phyloP scores from a whole-genome alignment of 2,797 vertebrate genomes.

The Hydrophis major region DNA sequence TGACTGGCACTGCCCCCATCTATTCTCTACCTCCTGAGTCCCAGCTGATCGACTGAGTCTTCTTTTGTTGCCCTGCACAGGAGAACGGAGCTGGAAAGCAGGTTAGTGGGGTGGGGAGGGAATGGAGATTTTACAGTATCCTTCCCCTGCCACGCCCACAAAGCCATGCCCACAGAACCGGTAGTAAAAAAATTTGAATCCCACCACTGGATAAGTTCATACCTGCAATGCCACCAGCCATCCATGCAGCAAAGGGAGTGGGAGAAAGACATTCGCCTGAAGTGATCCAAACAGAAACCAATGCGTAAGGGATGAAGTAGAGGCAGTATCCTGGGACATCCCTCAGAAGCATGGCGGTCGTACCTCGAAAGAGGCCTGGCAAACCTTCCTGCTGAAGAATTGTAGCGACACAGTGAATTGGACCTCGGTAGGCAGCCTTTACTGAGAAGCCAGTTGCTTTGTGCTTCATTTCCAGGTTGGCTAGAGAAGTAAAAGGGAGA shows the following conservation, averaged over 20 bases:
- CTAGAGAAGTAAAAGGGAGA: constrained; percentile 61
- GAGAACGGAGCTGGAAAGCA: no score
- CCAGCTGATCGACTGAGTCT: no score
- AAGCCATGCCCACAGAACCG: no score
- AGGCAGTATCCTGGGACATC: constrained; percentile 90
- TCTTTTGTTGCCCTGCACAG: no score
- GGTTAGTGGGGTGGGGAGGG: no score
- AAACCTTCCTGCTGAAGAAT: constrained; percentile 85
- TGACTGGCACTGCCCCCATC: no score
- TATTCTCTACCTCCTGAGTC: no score
- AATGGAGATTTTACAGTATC: no score
- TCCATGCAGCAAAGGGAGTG: constrained; percentile 79
- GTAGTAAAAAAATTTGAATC: no score
- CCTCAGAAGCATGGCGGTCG: constrained; percentile 87
- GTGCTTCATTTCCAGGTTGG: constrained; percentile 71
- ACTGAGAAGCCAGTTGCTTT: constrained; percentile 60
- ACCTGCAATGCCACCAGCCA: constrained; percentile 95
- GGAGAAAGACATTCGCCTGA: constrained; percentile 70
- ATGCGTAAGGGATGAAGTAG: constrained; percentile 89
- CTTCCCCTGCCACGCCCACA: no score
- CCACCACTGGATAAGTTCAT: constrained; percentile 33
- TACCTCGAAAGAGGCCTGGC: constrained; percentile 86
- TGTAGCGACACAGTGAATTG: constrained; percentile 86
- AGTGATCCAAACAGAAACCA: constrained; percentile 82
- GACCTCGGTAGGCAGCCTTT: constrained; percentile 79